These are phyloP conservation scores for Luehdorfia chinensis DNA, from an alignment of 1,140 invertebrate genomes.

Conservation along the genomic window DNA sequence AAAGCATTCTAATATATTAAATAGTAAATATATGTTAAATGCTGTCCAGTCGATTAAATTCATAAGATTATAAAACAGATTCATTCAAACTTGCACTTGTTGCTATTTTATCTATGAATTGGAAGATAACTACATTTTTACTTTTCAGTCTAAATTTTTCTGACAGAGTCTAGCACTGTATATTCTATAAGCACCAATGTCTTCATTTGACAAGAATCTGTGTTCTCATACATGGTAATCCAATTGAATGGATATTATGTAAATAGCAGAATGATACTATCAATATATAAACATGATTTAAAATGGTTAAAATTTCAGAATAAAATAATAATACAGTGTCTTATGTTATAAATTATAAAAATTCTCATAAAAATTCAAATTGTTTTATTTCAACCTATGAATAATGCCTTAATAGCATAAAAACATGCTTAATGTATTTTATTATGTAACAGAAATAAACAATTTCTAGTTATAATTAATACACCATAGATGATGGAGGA, in stretches of 20 bases:
- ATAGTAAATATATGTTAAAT: slow-evolving; percentile 71
- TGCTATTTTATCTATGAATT: slow-evolving; percentile 16
- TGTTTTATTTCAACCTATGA: slow-evolving; percentile 16
- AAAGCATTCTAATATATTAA: slow-evolving; percentile 71
- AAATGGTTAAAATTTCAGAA: slow-evolving; percentile 8
- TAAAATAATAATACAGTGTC: slow-evolving; percentile 9
- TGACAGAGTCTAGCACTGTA: slow-evolving; percentile 1
- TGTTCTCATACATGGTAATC: neutral
- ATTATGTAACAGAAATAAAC: slow-evolving; percentile 14
- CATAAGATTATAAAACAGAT: slow-evolving; percentile 45
- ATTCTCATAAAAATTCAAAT: slow-evolving; percentile 15
- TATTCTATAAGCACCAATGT: slow-evolving; percentile 35
- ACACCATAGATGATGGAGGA: neutral
- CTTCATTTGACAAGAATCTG: slow-evolving; percentile 9
- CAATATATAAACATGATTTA: slow-evolving; percentile 10
- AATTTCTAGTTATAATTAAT: slow-evolving; percentile 10
- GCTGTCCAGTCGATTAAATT: slow-evolving; percentile 60
- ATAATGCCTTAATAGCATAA: slow-evolving; percentile 11
- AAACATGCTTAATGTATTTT: slow-evolving; percentile 8
- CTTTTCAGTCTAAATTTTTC: neutral
- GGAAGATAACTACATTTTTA: slow-evolving; percentile 16
- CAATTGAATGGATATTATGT: neutral
- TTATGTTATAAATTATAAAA: slow-evolving; percentile 16
- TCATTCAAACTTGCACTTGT: slow-evolving; percentile 64
- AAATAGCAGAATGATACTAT: neutral